Percentiles rank a stretch among this genome's conserved stretches.
phyloP scores from a whole-genome alignment of 2,113 vertebrate genomes.

The Glaucidium brasilianum region DNA sequence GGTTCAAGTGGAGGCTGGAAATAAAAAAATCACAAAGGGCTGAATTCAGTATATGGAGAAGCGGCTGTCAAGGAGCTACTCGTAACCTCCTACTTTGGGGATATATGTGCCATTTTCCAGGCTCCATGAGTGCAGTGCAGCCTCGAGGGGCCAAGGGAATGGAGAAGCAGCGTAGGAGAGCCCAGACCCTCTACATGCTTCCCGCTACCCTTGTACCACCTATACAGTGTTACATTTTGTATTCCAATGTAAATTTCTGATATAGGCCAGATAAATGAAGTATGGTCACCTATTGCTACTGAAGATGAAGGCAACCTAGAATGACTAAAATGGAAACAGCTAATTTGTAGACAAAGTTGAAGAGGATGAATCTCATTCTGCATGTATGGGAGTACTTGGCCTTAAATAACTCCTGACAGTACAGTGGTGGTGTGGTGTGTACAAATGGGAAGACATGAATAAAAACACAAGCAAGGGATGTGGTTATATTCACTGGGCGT shows the following conservation, averaged over 20 bases:
- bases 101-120: not conserved
- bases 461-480: not conserved
- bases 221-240: not conserved
- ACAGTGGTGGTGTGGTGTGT: too few species aligned
- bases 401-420: not conserved
- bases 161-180: not conserved
- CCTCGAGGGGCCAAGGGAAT: not conserved
- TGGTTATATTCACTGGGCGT: not conserved
- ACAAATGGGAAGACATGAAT: not conserved
- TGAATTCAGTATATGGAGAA: not conserved
- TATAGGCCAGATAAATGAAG: not conserved
- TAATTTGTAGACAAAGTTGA: not conserved
- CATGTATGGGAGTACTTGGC: not conserved
- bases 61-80: not conserved
- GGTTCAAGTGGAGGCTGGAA: conserved; percentile 25
- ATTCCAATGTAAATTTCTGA: not conserved
- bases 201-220: not conserved
- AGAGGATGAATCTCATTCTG: not conserved
- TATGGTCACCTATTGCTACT: not conserved
- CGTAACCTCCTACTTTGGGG: not conserved
- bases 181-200: not conserved
- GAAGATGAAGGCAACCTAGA: not conserved
- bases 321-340: not conserved
- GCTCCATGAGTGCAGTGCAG: not conserved
- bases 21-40: not conserved